Evolutionary conservation across 2,113 vertebrate genomes (phyloP), one percentile per base, ranked within the genome.

Genomic region (Capreolus pygargus): DNA sequence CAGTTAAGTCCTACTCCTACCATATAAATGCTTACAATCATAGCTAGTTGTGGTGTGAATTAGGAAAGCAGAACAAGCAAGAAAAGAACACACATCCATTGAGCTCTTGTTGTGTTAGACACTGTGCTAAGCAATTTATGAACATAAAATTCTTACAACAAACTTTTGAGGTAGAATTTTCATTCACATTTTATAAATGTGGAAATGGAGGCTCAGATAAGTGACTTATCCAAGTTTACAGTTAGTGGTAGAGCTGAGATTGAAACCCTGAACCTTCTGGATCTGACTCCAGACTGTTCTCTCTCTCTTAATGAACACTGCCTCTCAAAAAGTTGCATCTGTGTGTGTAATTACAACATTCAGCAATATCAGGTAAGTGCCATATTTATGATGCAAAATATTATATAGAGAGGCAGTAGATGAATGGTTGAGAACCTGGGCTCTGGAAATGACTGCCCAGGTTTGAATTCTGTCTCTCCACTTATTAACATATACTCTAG

Each of bases 101-200:
- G 8, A 94, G 55, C 43, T 92, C 88, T 89, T 43, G 47, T 39
- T 92, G 7, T 43, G 60, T 85, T 64, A 96, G n/a, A 88, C 21
- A 89, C 39, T 94, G 43, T 82, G 12, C 43, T 96, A 78, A 54
- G 25, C 55, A 87, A 70, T 88, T 74, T 70, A 67, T 36, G 61
- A 57, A 91, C 14, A 52, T 85, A 16, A 19, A 85, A 93, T 91
- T 96, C 36, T 97, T 85, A 95, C 57, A 93, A 55, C 25, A 76
- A 89, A 82, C 1, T 52, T 87, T 91, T 93, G 45, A 93, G 52
- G 39, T 30, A 88, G 33, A 87, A 83, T 87, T 90, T 93, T 95
- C 64, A 82, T 54, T 28, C 21, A 88, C 27, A 88, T 55, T 95
- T 97, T 81, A 87, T 67, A 92, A 94, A 67, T 81, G 39, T 94